A percentile compares a stretch with the other conserved stretches of the same genome.
These are phyloP conservation scores for Platalea minor DNA, from an alignment of 2,797 vertebrate species.

Conservation along the genomic window DNA sequence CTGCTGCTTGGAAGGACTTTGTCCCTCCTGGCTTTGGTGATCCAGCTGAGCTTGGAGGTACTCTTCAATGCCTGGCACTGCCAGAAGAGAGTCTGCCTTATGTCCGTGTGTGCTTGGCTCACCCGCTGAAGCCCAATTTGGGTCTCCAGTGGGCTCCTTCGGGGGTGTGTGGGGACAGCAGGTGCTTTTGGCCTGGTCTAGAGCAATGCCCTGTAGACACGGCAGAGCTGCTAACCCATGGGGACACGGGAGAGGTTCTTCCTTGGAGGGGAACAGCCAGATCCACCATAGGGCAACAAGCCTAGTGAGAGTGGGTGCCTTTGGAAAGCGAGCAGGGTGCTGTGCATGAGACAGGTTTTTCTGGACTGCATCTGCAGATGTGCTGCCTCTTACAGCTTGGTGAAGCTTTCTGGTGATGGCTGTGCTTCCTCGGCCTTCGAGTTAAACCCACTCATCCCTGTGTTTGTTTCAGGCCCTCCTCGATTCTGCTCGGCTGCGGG, in stretches of 20 bases:
- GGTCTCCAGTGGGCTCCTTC: not conserved
- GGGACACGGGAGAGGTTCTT: not conserved
- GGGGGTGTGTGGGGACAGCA: not conserved
- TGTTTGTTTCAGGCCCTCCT: slow-evolving; percentile 82
- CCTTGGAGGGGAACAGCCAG: not conserved
- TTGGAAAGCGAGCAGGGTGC: not conserved
- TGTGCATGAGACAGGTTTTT: not conserved
- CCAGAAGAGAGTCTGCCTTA: not conserved
- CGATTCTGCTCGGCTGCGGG: slow-evolving; percentile 87
- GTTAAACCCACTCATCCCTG: not conserved
- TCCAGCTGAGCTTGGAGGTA: not conserved
- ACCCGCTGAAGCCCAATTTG: not conserved
- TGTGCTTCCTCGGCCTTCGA: not conserved
- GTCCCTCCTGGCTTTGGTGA: not conserved
- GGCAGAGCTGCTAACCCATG: not conserved
- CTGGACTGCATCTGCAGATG: not conserved
- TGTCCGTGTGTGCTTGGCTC: not conserved
- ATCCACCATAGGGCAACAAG: not conserved
- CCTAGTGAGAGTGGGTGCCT: not conserved
- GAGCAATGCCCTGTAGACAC: not conserved
- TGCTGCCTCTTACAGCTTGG: accelerated
- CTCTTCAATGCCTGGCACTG: not conserved
- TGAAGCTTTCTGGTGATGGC: not conserved
- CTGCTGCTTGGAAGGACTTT: not conserved
- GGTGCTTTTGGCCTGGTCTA: not conserved